A percentile compares a stretch with the other conserved stretches of the same genome.
phyloP scores from a whole-genome alignment of 2,797 vertebrate species.

The Kryptolebias ocellatus region DNA sequence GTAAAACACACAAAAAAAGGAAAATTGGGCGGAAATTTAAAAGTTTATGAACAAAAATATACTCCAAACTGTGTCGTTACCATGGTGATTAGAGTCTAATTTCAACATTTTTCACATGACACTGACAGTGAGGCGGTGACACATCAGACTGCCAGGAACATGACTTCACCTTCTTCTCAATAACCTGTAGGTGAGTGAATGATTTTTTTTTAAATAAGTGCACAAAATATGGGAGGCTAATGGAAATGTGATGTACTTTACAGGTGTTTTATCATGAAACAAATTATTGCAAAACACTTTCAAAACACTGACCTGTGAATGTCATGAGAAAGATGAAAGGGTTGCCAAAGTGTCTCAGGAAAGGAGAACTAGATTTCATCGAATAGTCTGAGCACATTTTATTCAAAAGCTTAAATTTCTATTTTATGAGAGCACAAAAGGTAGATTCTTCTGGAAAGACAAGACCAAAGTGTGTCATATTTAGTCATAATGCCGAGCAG shows the following conservation, averaged over 20 bases:
- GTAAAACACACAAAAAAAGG: not conserved
- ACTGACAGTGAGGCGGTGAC: slow-evolving; percentile 27
- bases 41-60: slow-evolving; percentile 6
- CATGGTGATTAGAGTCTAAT: slow-evolving; percentile 34
- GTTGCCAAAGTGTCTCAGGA: too few relatives aligned
- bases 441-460: too few relatives aligned
- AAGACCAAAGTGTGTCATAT: too few relatives aligned
- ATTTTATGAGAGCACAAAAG: too few relatives aligned
- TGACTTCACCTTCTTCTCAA: slow-evolving; percentile 29
- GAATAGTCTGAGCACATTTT: too few relatives aligned
- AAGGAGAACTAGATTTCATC: too few relatives aligned
- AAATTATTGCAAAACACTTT: too few relatives aligned
- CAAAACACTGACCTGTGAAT: too few relatives aligned
- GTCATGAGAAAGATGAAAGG: too few relatives aligned
- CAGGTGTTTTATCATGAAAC: too few relatives aligned
- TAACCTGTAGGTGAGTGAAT: slow-evolving; percentile 2
- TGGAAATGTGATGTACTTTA: not conserved
- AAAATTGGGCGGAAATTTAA: not conserved
- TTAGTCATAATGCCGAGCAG: too few relatives aligned
- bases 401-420: too few relatives aligned
- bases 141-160: slow-evolving; percentile 25
- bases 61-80: slow-evolving; percentile 1
- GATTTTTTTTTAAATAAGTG: fast-evolving
- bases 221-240: not conserved
- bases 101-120: slow-evolving; percentile 43